Conservation (phyloP, 2,113 vertebrate genomes). For the Trichomycterus rosablanca region DNA sequence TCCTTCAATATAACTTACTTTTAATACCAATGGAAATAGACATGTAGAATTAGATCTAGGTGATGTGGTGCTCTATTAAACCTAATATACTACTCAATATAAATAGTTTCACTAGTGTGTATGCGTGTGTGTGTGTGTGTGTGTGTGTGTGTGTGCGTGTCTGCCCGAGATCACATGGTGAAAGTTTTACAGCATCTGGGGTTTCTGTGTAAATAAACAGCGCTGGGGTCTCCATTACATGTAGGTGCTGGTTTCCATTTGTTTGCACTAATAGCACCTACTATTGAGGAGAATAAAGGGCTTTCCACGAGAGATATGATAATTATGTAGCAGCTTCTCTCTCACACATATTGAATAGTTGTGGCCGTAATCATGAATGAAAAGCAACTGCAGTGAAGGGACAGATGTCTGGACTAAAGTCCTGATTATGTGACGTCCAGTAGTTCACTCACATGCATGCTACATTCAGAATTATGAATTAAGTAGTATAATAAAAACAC, state of each 20-base stretch:
- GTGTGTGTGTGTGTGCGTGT: background rate
- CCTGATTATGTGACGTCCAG: slow-evolving; percentile 9
- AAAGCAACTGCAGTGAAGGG: slow-evolving; percentile 8
- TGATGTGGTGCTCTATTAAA: too few species aligned
- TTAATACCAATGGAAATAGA: too few species aligned
- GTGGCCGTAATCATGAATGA: slow-evolving; percentile 10
- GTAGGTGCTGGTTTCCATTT: slow-evolving; percentile 55
- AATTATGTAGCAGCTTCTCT: slow-evolving; percentile 26
- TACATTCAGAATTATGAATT: too few species aligned
- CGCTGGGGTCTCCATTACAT: slow-evolving; percentile 57
- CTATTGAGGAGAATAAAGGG: slow-evolving; percentile 56
- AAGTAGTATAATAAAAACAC: too few species aligned
- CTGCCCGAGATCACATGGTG: slow-evolving; percentile 56
- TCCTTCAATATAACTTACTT: too few species aligned
- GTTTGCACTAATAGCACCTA: slow-evolving; percentile 64
- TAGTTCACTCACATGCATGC: too few species aligned
- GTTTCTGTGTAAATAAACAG: slow-evolving; percentile 75
- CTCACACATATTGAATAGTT: slow-evolving; percentile 9
- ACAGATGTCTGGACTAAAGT: slow-evolving; percentile 13
- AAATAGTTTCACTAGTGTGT: too few species aligned
- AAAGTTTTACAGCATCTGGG: slow-evolving; percentile 69
- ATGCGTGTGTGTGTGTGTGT: background rate
- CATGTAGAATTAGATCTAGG: too few species aligned
- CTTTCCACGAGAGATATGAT: slow-evolving; percentile 37
- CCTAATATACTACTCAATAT: too few species aligned